Percentiles rank a stretch among this genome's conserved stretches.
Conservation (phyloP, 2,888 invertebrate species). For the Agriotes lineatus region DNA sequence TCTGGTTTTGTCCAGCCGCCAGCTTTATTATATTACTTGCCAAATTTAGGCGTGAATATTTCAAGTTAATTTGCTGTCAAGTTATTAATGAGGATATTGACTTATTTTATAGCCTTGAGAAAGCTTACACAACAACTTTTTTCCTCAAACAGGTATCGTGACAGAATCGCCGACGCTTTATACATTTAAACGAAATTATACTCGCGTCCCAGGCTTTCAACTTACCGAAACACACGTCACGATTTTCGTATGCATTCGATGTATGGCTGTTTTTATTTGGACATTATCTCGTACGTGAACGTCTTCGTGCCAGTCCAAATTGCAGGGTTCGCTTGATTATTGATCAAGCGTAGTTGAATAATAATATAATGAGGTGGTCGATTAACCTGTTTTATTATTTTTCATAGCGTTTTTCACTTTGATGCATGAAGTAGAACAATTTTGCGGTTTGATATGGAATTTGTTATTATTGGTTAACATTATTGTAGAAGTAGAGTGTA, state of each 20-base stretch:
- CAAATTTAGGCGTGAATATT: constrained; percentile 35
- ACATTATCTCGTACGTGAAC: background rate
- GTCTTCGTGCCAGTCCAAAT: background rate
- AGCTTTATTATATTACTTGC: constrained; percentile 24
- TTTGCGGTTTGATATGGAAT: no score
- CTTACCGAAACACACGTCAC: background rate
- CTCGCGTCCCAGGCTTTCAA: background rate
- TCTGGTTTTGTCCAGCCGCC: background rate
- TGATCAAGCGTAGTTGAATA: constrained; percentile 2
- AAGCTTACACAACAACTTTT: constrained; percentile 42
- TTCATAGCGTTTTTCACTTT: no score
- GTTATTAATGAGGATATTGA: constrained; percentile 39
- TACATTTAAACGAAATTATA: constrained; percentile 24
- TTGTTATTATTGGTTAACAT: no score
- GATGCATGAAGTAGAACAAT: background rate
- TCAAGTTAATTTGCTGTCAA: constrained; percentile 33
- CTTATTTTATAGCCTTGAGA: constrained; percentile 41
- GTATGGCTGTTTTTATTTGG: background rate
- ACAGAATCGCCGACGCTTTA: constrained; percentile 33
- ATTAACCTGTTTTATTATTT: background rate
- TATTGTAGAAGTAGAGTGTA: no score
- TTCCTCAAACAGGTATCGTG: constrained; percentile 38
- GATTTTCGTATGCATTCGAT: background rate
- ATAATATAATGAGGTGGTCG: background rate
- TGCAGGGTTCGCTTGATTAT: background rate